Evolutionary conservation across 2,113 vertebrate species (phyloP).

Genomic region (Prietella phreatophila): DNA sequence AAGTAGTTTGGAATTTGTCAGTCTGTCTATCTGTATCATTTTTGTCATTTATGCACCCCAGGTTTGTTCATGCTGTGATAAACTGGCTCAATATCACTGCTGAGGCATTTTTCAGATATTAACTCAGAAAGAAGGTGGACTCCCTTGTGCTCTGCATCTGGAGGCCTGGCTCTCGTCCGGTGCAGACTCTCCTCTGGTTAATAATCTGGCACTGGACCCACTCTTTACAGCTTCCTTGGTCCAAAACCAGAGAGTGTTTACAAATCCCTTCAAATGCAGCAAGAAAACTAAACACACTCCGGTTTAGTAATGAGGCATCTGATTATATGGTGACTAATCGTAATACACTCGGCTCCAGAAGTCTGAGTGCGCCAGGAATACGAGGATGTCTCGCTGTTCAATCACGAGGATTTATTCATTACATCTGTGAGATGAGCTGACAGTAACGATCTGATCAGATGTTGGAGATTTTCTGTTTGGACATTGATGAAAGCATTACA

Average conservation of each 20-base stretch:
- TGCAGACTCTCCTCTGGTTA: background rate
- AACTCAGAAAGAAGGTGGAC: conserved; percentile 6
- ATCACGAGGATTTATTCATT: background rate
- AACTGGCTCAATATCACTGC: background rate
- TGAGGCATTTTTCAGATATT: background rate
- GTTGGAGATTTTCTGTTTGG: background rate
- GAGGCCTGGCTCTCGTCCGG: background rate
- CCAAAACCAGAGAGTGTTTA: conserved; percentile 25
- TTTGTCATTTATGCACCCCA: background rate
- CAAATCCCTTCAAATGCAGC: background rate
- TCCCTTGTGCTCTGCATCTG: conserved; percentile 3
- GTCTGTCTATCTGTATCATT: background rate
- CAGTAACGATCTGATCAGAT: background rate
- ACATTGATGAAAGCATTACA: background rate
- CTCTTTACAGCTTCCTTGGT: background rate
- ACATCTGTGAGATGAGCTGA: background rate
- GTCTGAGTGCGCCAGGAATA: conserved; percentile 2
- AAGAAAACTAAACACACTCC: background rate
- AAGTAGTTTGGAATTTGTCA: background rate
- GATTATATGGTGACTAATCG: conserved; percentile 24
- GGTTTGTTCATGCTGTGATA: background rate
- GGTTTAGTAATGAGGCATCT: conserved; percentile 21
- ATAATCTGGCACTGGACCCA: background rate
- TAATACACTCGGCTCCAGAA: background rate
- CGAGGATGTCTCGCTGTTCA: background rate